Conservation (phyloP, 2,797 vertebrate genomes). For the Tamandua tetradactyla region DNA sequence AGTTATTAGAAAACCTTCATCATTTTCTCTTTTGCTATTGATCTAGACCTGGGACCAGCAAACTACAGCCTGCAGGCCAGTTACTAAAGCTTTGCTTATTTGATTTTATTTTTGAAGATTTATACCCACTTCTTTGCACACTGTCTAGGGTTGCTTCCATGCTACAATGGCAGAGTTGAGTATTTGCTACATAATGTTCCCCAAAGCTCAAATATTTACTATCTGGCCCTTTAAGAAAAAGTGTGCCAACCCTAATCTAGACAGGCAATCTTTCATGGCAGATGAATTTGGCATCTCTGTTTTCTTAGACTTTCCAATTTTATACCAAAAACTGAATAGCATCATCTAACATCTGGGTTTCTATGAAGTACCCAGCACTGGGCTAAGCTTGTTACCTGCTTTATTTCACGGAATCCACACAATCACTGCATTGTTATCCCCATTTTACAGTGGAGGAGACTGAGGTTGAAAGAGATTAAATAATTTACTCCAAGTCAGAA, state of each 20-base stretch:
- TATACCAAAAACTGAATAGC: neutral
- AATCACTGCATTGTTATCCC: neutral
- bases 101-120: neutral
- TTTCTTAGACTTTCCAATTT: slow-evolving; percentile 1
- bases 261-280: neutral
- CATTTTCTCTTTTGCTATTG: neutral
- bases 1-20: neutral
- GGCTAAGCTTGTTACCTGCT: neutral
- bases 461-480: neutral
- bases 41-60: neutral
- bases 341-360: neutral
- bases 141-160: neutral
- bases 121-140: neutral
- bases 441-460: neutral
- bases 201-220: neutral
- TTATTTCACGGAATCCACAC: neutral
- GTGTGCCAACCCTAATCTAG: neutral
- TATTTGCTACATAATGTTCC: neutral
- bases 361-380: neutral
- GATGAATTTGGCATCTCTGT: neutral
- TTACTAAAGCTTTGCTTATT: too few species aligned
- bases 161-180: neutral
- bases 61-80: neutral
- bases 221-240: neutral
- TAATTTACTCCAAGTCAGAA: neutral